phyloP scores from a whole-genome alignment of 2,113 vertebrate species.

The Pangasianodon hypophthalmus region DNA sequence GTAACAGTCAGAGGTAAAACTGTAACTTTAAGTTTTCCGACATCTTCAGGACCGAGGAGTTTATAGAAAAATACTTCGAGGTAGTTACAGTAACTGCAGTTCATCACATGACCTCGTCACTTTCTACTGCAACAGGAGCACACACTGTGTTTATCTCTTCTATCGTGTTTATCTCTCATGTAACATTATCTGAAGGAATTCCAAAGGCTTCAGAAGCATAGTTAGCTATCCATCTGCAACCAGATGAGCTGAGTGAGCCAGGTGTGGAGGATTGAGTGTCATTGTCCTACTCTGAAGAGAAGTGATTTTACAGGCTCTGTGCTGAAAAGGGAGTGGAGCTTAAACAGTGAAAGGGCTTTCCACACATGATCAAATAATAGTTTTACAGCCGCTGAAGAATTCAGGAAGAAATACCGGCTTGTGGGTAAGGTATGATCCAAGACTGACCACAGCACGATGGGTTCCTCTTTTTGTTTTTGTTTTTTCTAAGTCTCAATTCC shows the following conservation, averaged over 20 bases:
- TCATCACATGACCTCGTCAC: not conserved
- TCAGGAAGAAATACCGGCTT: not conserved
- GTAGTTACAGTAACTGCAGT: too few relatives aligned
- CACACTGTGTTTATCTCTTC: not conserved
- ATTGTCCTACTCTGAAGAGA: not conserved
- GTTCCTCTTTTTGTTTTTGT: not conserved
- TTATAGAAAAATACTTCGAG: too few relatives aligned
- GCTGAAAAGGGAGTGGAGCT: not conserved
- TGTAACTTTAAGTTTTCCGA: too few relatives aligned
- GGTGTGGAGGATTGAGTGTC: too few relatives aligned
- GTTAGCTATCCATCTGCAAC: not conserved
- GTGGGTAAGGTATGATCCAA: not conserved
- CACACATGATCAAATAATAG: not conserved
- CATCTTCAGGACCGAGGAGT: too few relatives aligned
- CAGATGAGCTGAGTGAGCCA: not conserved
- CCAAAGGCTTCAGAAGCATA: not conserved
- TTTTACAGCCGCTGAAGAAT: not conserved
- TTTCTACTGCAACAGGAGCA: not conserved
- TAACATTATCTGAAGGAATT: not conserved
- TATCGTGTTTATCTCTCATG: too few relatives aligned
- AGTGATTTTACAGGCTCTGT: not conserved
- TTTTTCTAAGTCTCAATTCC: not conserved
- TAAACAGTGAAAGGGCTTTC: not conserved
- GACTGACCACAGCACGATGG: not conserved
- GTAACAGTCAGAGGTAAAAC: not conserved